Base-by-base conservation (phyloP, 2,113 vertebrate genomes). In the Microcebus ravelobensis region DNA sequence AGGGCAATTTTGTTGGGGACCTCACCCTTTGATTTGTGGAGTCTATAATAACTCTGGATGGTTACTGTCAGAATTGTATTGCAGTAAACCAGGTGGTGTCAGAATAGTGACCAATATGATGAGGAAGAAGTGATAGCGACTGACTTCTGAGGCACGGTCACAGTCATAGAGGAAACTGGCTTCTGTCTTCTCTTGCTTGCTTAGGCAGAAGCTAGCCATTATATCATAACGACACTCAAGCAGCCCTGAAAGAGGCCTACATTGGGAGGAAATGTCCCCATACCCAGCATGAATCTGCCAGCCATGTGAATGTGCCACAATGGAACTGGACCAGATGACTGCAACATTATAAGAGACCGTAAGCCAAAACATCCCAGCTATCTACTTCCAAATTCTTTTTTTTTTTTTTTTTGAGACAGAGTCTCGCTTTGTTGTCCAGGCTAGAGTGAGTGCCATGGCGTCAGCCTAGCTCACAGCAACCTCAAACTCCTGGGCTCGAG, bases 141-240 rank as follows among this genome's bases (percentile, higher is more conserved):
- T 48, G 45, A 95, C 70, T 89, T 96, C 12, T 82, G 31, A 67
- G 29, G 42, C 67, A 91, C 67, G 36, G 57, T 87, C 74, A 91
- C 1, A 76, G 57, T 87, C 74, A 91, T 2, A 76, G 39, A 29
- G 29, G 15, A 6, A 15, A 42, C 2, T 71, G 31, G 34, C 31
- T 90, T 84, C n/a, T 85, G 52, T 36, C 36, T 71, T 84, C 23
- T 68, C 70, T 20, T 90, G 48, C 39, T 76, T 84, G 31, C 71
- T 79, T 42, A 71, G 63, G 77, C 61, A 87, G 23, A 94, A 45
- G n/a, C 21, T 59, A 61, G 68, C 15, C 59, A 39, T 52, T 52
- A 2, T 42, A 85, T 85, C 23, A 70, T 48, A 34, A 93, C 3
- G 63, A 52, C 39, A 81, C 42, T 87, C n/a, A 87, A 48, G 67